A percentile compares a stretch with the other conserved stretches of the same genome.
These are phyloP conservation scores for Gallinago solitaria DNA, from an alignment of 2,797 vertebrate species.

Conservation along the genomic window DNA sequence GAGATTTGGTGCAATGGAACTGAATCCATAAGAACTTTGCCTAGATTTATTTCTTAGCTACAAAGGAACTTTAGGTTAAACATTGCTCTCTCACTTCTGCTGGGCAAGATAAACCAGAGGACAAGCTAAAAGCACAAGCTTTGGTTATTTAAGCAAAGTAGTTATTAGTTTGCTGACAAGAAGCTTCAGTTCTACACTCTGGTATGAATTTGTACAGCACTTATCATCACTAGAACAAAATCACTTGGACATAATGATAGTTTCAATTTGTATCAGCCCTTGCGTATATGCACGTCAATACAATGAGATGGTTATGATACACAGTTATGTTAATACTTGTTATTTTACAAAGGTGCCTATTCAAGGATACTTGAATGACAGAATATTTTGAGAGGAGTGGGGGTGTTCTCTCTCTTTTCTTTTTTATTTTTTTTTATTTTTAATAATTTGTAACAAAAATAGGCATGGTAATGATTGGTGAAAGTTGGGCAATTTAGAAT, in stretches of 20 bases:
- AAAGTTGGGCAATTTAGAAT: background rate
- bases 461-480: background rate
- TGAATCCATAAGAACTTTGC: background rate
- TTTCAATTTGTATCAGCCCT: background rate
- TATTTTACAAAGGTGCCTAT: background rate
- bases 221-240: background rate
- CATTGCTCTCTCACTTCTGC: background rate
- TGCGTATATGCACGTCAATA: background rate
- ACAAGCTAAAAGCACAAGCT: background rate
- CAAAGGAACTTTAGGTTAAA: background rate
- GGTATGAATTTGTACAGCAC: background rate
- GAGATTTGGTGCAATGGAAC: background rate
- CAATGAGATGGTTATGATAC: background rate
- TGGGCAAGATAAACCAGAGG: background rate
- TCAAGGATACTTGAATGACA: background rate
- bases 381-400: background rate
- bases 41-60: background rate
- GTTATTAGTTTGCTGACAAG: background rate
- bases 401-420: background rate
- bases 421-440: background rate
- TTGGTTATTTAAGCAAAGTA: background rate
- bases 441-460: background rate
- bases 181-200: background rate
- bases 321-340: background rate
- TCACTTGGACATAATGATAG: background rate